A percentile compares a stretch with the other conserved stretches of the same genome.
Conservation (phyloP, 2,113 vertebrate species). For the Erythrocercus mccallii region DNA sequence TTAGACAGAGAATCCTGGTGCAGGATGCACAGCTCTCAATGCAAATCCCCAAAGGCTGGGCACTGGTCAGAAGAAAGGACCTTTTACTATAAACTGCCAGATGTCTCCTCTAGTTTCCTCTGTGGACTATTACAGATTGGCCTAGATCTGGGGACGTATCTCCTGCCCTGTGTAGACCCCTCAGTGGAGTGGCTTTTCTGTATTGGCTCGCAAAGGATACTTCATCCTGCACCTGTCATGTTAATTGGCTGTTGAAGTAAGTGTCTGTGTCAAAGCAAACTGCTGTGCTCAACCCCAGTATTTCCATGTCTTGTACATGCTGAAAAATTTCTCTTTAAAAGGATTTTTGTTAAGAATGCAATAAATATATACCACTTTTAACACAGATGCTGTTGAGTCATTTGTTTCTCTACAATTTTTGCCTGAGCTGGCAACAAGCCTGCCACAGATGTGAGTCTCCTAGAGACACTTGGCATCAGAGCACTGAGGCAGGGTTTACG, state of each 20-base stretch:
- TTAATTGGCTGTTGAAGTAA: constrained; percentile 45
- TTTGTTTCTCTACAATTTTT: background rate
- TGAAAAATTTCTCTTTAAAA: constrained; percentile 55
- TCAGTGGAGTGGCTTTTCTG: constrained; percentile 22
- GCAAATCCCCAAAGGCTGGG: background rate
- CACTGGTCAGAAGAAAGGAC: background rate
- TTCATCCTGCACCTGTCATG: background rate
- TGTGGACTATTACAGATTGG: constrained; percentile 26
- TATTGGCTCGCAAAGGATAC: constrained; percentile 2
- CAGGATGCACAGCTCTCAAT: background rate
- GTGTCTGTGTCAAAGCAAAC: constrained; percentile 15
- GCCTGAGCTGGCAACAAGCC: background rate
- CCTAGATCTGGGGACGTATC: background rate
- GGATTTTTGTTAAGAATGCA: constrained; percentile 76
- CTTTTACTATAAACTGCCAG: background rate
- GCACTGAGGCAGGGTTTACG: background rate
- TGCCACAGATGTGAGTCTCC: background rate
- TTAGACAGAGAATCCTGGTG: background rate
- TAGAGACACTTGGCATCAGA: background rate
- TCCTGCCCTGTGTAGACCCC: background rate
- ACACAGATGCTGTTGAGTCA: constrained; percentile 6
- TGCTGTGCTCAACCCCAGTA: constrained; percentile 22
- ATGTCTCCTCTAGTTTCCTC: constrained; percentile 9
- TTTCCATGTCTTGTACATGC: constrained; percentile 29
- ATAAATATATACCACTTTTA: constrained; percentile 74